Evolutionary conservation across 1,140 invertebrate genomes (phyloP).

Genomic region (Ceratosolen fusciceps): DNA sequence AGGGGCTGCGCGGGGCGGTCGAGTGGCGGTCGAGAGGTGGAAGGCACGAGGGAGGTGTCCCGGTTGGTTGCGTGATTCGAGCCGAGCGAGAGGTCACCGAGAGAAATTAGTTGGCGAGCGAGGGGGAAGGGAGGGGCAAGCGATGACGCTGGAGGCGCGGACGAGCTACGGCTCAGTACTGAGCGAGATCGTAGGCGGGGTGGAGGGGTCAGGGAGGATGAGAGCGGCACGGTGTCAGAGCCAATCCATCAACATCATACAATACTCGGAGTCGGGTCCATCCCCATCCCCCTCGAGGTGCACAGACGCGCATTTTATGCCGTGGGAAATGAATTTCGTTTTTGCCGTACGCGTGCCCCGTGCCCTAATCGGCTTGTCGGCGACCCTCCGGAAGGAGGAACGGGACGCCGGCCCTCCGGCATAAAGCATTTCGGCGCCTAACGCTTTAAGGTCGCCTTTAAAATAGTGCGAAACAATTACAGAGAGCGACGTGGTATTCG

Average conservation of each 20-base stretch:
- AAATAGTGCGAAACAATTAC: not conserved
- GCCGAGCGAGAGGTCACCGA: not conserved
- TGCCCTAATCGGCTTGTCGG: slow-evolving; percentile 33
- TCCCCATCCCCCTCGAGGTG: slow-evolving; percentile 15
- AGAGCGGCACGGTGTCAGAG: slow-evolving; percentile 42
- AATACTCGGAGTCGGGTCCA: slow-evolving; percentile 51
- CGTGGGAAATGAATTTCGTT: slow-evolving; percentile 47
- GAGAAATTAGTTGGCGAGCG: too few species aligned
- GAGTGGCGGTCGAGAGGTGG: too few species aligned
- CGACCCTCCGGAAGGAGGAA: not conserved
- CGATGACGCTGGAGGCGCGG: not conserved
- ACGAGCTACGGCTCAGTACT: too few species aligned
- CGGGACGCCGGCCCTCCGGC: not conserved
- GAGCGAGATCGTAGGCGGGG: too few species aligned
- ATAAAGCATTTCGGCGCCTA: not conserved
- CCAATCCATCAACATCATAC: slow-evolving; percentile 60
- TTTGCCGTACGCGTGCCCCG: not conserved
- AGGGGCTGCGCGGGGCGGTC: too few species aligned
- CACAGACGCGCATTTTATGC: slow-evolving; percentile 21
- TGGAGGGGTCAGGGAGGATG: not conserved
- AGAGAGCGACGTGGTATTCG: not conserved
- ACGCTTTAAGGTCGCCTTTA: not conserved
- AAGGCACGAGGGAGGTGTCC: not conserved
- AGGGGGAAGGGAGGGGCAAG: not conserved
- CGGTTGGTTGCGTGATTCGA: not conserved